Conservation (phyloP, 2,888 invertebrate genomes). For the Operophtera brumata region DNA sequence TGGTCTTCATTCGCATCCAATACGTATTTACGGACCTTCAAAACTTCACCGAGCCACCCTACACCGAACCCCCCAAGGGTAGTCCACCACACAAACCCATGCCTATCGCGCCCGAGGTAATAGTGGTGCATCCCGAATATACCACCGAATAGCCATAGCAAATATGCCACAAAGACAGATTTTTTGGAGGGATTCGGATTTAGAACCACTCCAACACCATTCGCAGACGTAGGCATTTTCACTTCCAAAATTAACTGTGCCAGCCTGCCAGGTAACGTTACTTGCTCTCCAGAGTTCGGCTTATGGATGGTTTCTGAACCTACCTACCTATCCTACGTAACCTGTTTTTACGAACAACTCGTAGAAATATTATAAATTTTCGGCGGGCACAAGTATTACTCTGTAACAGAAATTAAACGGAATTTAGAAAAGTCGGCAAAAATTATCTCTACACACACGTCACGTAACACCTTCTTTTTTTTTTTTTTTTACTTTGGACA, state of each 20-base stretch:
- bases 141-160: conserved; percentile 94
- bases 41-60: conserved; percentile 93
- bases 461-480: too few relatives aligned
- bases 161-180: conserved; percentile 86
- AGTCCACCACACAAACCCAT: conserved; percentile 94
- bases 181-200: conserved; percentile 56
- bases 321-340: too few relatives aligned
- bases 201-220: conserved; percentile 1
- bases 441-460: too few relatives aligned
- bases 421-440: too few relatives aligned
- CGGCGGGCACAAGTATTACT: too few relatives aligned
- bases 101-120: conserved; percentile 92
- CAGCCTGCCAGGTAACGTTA: conserved; percentile 12
- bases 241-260: conserved; percentile 7
- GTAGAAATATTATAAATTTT: too few relatives aligned
- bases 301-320: too few relatives aligned
- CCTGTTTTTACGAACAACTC: too few relatives aligned
- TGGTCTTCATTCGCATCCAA: conserved; percentile 89
- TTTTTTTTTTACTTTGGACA: too few relatives aligned
- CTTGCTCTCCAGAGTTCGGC: neutral
- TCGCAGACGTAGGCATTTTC: conserved; percentile 6
- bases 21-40: conserved; percentile 92
- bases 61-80: conserved; percentile 93
- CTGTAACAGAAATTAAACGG: too few relatives aligned
- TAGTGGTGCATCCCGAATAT: conserved; percentile 94